Evolutionary conservation across 2,888 invertebrate species (phyloP).

Genomic region (Calliphora vomitoria): DNA sequence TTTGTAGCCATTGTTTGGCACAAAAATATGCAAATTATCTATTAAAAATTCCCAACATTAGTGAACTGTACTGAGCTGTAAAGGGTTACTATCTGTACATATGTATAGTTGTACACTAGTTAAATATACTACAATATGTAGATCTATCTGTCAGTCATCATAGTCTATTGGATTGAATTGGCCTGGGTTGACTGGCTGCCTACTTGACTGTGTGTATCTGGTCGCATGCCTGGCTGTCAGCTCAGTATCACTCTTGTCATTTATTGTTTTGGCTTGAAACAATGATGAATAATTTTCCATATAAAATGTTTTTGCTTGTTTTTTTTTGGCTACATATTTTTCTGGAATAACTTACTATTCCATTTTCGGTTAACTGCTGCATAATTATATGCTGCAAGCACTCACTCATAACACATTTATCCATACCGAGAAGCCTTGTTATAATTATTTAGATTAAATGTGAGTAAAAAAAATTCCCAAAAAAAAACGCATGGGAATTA

Average conservation of each 20-base stretch:
- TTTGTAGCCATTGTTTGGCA: constrained; percentile 43
- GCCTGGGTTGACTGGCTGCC: neutral
- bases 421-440: neutral
- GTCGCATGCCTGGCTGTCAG: constrained; percentile 18
- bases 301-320: neutral
- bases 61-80: constrained; percentile 13
- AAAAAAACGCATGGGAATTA: constrained; percentile 39
- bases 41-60: constrained; percentile 49
- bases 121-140: neutral
- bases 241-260: constrained; percentile 8
- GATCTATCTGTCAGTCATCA: neutral
- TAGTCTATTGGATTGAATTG: neutral
- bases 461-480: neutral
- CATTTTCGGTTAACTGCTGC: constrained; percentile 26
- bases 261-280: constrained; percentile 34
- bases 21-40: constrained; percentile 54
- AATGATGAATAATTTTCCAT: constrained; percentile 56
- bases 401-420: neutral
- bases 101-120: neutral
- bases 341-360: constrained; percentile 14
- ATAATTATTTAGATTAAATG: constrained; percentile 28
- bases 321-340: neutral
- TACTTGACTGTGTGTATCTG: neutral
- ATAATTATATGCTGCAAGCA: constrained; percentile 19
- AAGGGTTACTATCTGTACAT: neutral